phyloP scores from a whole-genome alignment of 2,113 vertebrate genomes.

The Nycticorax nycticorax region DNA sequence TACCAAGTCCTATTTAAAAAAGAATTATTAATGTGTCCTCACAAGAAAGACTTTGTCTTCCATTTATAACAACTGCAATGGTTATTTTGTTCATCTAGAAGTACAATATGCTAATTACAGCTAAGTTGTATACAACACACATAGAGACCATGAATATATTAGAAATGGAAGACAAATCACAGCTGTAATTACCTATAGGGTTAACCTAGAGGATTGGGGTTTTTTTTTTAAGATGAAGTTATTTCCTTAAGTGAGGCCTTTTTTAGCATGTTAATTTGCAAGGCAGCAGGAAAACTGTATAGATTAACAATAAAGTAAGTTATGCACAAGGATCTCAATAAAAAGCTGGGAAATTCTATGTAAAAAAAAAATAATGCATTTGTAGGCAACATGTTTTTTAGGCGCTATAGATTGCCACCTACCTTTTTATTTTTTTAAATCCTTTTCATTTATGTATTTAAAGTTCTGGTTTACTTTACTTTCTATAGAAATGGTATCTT shows the following conservation, averaged over 20 bases:
- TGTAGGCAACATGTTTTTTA: neutral
- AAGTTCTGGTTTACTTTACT: neutral
- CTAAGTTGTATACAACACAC: neutral
- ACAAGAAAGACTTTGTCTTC: neutral
- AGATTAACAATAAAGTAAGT: neutral
- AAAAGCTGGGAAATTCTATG: neutral
- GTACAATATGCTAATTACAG: neutral
- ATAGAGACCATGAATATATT: neutral
- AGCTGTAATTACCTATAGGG: neutral
- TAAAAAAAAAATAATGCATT: neutral
- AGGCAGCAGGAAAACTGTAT: neutral
- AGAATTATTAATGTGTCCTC: neutral
- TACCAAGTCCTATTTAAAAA: constrained; percentile 77
- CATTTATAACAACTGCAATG: neutral
- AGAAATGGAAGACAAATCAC: neutral
- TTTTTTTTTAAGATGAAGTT: neutral
- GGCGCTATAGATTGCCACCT: neutral
- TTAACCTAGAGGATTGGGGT: neutral
- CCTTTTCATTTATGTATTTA: neutral
- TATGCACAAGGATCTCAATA: neutral
- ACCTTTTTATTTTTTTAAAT: neutral
- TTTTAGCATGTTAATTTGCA: neutral
- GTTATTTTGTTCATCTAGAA: neutral
- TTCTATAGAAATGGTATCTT: neutral
- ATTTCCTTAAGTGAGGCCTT: neutral